Evolutionary conservation across 2,113 vertebrate species (phyloP).

Genomic region (Thamnophis sirtalis): DNA sequence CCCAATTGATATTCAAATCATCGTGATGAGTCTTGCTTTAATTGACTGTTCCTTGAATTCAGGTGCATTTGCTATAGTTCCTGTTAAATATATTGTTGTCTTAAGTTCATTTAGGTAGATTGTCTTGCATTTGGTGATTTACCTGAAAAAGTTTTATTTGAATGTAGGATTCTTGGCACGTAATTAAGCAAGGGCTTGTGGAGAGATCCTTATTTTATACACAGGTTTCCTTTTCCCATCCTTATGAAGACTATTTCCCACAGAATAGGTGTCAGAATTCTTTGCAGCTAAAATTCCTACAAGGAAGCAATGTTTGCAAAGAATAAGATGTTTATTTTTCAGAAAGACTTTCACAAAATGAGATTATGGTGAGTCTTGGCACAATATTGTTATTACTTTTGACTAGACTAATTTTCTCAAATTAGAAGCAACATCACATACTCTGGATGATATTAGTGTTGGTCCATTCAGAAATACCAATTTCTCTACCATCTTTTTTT

Average conservation of each 20-base stretch:
- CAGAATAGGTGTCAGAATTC: background rate
- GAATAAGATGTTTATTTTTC: background rate
- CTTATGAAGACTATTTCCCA: background rate
- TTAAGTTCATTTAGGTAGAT: background rate
- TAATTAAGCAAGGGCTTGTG: background rate
- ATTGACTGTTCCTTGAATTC: background rate
- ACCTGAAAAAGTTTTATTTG: background rate
- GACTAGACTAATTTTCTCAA: background rate
- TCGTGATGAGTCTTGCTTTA: background rate
- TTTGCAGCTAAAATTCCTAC: background rate
- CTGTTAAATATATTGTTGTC: background rate
- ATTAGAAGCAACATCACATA: background rate
- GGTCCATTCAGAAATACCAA: background rate
- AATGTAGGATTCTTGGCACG: background rate
- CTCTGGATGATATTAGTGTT: background rate
- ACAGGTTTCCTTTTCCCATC: background rate
- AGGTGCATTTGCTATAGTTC: background rate
- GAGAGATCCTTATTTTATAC: background rate
- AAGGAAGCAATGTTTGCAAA: background rate
- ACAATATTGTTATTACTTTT: background rate
- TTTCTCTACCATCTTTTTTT: background rate
- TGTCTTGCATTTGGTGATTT: background rate
- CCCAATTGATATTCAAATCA: background rate
- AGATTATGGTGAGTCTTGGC: background rate
- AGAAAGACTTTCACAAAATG: background rate